These are phyloP conservation scores for Eolophus roseicapilla DNA, from an alignment of 2,113 vertebrate genomes.

Conservation along the genomic window DNA sequence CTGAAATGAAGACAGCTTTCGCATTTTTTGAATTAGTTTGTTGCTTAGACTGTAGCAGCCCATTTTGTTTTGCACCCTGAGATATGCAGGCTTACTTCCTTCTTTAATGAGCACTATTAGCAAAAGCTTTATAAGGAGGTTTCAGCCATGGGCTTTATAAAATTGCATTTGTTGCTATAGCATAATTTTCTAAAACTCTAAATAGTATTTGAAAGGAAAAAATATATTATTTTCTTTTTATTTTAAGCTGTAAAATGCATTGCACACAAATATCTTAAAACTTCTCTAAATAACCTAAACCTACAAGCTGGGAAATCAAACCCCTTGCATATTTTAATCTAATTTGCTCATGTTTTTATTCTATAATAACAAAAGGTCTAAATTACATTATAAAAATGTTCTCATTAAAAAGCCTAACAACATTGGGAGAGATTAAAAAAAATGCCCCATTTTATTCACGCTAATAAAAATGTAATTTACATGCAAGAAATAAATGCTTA, in stretches of 20 bases:
- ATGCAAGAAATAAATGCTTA: background rate
- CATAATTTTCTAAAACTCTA: background rate
- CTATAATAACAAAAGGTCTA: background rate
- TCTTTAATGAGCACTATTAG: background rate
- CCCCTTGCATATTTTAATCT: background rate
- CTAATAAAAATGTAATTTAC: background rate
- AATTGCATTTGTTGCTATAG: background rate
- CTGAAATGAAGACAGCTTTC: background rate
- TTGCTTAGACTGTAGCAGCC: background rate
- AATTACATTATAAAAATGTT: background rate
- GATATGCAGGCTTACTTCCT: background rate
- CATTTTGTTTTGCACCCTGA: background rate
- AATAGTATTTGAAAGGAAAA: background rate
- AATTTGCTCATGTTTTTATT: background rate
- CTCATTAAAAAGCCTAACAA: background rate
- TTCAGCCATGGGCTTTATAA: background rate
- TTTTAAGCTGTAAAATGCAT: background rate
- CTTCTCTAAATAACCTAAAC: background rate
- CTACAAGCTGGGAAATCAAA: background rate
- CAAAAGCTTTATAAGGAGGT: constrained; percentile 19
- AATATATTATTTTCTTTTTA: background rate
- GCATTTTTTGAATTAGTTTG: background rate
- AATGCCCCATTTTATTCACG: background rate
- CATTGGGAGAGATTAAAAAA: background rate
- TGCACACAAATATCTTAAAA: background rate